phyloP scores from a whole-genome alignment of 2,113 vertebrate species.

The Emydura subglobosa region DNA sequence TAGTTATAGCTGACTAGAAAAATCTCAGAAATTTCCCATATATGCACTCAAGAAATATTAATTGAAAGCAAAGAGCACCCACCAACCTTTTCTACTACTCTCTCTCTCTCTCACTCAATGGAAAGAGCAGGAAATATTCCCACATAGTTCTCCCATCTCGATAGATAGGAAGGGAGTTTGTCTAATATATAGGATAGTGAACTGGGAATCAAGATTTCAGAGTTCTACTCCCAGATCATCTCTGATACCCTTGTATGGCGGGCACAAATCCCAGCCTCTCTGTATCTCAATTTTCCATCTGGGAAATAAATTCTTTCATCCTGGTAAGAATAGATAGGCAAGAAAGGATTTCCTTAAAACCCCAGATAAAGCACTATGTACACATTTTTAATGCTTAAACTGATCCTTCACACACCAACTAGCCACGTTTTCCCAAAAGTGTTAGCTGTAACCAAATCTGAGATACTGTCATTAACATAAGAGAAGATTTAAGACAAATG shows the following conservation, averaged over 20 bases:
- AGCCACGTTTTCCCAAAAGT: neutral
- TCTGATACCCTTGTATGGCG: accelerated
- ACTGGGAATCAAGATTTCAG: neutral
- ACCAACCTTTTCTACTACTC: neutral
- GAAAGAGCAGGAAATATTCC: neutral
- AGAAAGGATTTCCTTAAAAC: too few relatives aligned
- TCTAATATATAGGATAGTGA: neutral
- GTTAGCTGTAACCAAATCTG: neutral
- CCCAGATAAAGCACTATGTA: too few relatives aligned
- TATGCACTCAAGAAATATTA: neutral
- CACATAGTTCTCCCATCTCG: neutral
- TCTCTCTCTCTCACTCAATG: neutral
- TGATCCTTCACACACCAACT: neutral
- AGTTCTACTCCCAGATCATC: neutral
- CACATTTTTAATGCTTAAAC: too few relatives aligned
- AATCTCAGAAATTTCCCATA: conserved; percentile 7
- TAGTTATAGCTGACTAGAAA: conserved; percentile 10
- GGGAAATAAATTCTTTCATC: neutral
- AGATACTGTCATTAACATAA: neutral
- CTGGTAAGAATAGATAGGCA: too few relatives aligned
- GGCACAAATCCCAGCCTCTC: neutral
- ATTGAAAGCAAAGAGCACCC: conserved; percentile 7
- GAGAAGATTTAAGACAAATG: neutral
- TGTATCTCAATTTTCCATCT: neutral
- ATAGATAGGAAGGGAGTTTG: neutral